phyloP scores from a whole-genome alignment of 2,888 invertebrate species.

The Coenonympha arcania region DNA sequence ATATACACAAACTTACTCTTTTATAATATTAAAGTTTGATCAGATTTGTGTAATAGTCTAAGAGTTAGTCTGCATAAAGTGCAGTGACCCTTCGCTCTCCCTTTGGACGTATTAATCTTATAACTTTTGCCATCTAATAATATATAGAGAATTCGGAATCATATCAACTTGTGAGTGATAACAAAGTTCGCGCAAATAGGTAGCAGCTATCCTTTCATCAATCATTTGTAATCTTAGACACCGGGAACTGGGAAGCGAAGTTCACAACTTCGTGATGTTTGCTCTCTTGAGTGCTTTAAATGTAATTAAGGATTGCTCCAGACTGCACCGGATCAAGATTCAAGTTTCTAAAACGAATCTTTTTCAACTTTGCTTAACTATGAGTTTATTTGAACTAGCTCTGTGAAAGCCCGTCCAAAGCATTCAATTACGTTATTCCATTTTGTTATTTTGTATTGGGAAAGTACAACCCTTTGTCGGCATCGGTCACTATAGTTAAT shows the following conservation, averaged over 20 bases:
- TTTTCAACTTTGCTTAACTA: neutral
- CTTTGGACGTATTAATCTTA: neutral
- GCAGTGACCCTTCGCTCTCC: no score
- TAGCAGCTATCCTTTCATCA: slow-evolving; percentile 2
- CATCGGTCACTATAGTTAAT: no score
- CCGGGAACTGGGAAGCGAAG: neutral
- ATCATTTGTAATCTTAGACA: slow-evolving; percentile 4
- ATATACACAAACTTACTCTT: no score
- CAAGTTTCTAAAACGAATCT: neutral
- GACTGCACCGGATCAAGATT: neutral
- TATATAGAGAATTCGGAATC: neutral
- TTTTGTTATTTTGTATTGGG: no score
- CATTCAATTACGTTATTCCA: no score
- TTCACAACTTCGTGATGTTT: slow-evolving; percentile 7
- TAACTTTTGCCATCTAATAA: neutral
- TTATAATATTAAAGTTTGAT: no score
- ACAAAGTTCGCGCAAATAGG: neutral
- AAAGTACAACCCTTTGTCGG: no score
- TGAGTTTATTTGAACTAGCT: neutral
- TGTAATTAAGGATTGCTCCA: slow-evolving; percentile 3
- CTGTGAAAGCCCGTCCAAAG: no score
- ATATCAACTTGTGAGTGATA: slow-evolving; percentile 1
- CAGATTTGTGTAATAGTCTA: no score
- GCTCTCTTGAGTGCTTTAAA: slow-evolving; percentile 4
- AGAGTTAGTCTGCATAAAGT: no score